Evolutionary conservation across 2,797 vertebrate genomes (phyloP).

Genomic region (Scomberomorus guttatus): DNA sequence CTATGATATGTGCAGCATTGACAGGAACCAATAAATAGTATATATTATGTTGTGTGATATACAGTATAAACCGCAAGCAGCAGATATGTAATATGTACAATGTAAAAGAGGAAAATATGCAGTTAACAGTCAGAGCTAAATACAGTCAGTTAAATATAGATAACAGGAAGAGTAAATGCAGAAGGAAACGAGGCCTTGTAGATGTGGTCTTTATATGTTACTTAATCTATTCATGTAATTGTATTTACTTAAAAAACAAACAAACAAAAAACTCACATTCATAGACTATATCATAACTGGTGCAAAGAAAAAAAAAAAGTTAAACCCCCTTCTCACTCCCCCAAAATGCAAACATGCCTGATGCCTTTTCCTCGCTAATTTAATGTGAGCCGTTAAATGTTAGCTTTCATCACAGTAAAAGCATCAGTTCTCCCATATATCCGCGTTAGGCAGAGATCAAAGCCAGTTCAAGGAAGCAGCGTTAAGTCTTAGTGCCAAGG

Average conservation of each 20-base stretch:
- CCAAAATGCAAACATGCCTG: constrained; percentile 46
- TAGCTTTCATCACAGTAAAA: constrained; percentile 70
- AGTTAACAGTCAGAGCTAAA: neutral
- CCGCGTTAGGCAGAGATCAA: constrained; percentile 74
- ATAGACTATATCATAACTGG: neutral
- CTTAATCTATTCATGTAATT: constrained; percentile 7
- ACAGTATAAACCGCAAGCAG: neutral
- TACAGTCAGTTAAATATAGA: neutral
- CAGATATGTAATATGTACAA: neutral
- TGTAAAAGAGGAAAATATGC: constrained; percentile 5
- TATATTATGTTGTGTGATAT: neutral
- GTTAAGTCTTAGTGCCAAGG: constrained; percentile 59
- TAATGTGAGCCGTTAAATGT: constrained; percentile 71
- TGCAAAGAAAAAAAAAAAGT: constrained; percentile 8
- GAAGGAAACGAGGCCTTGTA: neutral
- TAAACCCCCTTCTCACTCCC: neutral
- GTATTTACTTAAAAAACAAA: neutral
- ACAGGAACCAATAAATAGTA: neutral
- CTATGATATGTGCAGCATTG: neutral
- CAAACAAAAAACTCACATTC: neutral
- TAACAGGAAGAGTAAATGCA: constrained; percentile 3
- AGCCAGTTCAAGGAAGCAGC: constrained; percentile 65
- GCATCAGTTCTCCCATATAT: constrained; percentile 59
- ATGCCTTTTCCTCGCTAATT: constrained; percentile 52
- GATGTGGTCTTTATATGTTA: neutral